Evolutionary conservation across 2,888 invertebrate species (phyloP).

Genomic region (Lobophora halterata): DNA sequence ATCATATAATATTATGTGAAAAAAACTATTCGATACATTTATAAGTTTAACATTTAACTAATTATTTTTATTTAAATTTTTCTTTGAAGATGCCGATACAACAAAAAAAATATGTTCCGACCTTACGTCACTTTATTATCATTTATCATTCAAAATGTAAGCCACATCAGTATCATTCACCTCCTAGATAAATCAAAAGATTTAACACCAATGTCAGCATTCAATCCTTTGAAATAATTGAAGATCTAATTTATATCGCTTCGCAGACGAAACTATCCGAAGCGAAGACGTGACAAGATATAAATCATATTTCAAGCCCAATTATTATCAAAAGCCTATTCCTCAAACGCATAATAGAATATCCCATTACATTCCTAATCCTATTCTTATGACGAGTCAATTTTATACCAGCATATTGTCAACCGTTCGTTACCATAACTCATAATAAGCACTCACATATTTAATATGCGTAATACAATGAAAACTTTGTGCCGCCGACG

Average conservation of each 20-base stretch:
- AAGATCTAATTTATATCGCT: conserved; percentile 49
- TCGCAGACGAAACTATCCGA: conserved; percentile 37
- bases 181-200: conserved; percentile 53
- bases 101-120: conserved; percentile 2
- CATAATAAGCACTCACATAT: conserved; percentile 65
- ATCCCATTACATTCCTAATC: conserved; percentile 66
- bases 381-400: conserved; percentile 69
- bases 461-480: conserved; percentile 55
- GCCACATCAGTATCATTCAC: conserved; percentile 39
- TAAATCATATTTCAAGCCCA: conserved; percentile 72
- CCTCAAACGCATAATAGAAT: conserved; percentile 56
- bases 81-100: conserved; percentile 8
- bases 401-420: conserved; percentile 70
- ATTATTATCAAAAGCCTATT: conserved; percentile 70
- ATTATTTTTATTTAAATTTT: no score
- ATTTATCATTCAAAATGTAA: conserved; percentile 31
- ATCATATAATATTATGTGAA: no score
- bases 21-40: no score
- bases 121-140: conserved; percentile 12
- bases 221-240: conserved; percentile 47
- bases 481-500: conserved; percentile 49
- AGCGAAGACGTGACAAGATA: conserved; percentile 57
- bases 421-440: conserved; percentile 63
- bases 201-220: conserved; percentile 49
- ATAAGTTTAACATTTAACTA: no score